Conservation (phyloP, 1,140 invertebrate species). For the Phthorimaea operculella region DNA sequence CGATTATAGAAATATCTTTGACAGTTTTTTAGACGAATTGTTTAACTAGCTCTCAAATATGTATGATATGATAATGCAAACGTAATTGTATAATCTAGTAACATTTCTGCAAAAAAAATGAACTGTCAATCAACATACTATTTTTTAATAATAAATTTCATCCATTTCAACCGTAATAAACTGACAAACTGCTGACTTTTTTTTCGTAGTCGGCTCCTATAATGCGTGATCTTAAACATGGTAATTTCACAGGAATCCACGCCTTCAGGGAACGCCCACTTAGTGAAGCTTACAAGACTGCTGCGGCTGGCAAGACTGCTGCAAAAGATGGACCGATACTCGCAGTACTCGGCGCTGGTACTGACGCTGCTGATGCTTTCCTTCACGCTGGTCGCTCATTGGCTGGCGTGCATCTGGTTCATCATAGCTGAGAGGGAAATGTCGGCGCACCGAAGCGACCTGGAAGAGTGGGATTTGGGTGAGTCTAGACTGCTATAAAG, state of each 20-base stretch:
- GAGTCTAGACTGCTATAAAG: constrained; percentile 85
- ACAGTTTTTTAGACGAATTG: too few species aligned
- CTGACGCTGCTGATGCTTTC: constrained; percentile 94
- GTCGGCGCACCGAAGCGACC: constrained; percentile 71
- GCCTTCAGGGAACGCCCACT: constrained; percentile 83
- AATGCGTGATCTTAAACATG: too few species aligned
- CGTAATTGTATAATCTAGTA: too few species aligned
- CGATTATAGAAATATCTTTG: too few species aligned
- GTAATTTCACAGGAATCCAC: constrained; percentile 69
- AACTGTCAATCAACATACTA: too few species aligned
- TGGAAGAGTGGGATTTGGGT: constrained; percentile 80
- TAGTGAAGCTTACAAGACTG: constrained; percentile 94
- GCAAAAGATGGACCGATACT: constrained; percentile 95
- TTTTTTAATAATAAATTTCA: too few species aligned
- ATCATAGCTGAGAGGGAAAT: constrained; percentile 94
- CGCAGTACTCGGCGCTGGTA: constrained; percentile 97
- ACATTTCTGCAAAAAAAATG: too few species aligned
- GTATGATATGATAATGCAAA: too few species aligned
- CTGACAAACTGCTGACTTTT: too few species aligned
- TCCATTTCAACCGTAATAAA: too few species aligned
- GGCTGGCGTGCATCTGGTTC: constrained; percentile 99
- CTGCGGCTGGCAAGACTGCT: constrained; percentile 92
- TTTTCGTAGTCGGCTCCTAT: too few species aligned
- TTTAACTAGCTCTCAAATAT: too few species aligned
- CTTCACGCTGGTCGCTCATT: constrained; percentile 97